Evolutionary conservation across 2,797 vertebrate genomes (phyloP), one percentile per base, ranked within the genome.

Genomic region (Neoniphon sammara): DNA sequence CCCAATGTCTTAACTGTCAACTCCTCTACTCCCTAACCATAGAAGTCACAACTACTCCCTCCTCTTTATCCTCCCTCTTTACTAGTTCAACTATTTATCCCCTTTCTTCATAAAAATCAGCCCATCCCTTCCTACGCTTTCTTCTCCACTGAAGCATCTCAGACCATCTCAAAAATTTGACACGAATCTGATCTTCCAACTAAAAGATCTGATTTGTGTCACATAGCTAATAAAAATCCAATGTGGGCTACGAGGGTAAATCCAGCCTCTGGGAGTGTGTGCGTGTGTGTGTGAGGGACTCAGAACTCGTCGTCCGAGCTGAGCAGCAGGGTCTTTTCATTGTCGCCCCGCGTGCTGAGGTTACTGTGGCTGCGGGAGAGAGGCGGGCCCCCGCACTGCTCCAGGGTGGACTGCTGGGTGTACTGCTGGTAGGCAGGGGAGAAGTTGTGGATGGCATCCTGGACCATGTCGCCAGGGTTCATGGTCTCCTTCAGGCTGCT

Each of bases 351-450:
- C 69, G 94, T 85, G 1, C 95, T 95, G 0, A 96, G 85, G 85
- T 94, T 94, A 83, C 96, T 97, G 91, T 97, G 98, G 84, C 96
- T 96, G 62, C 96, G 97, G 0, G 97, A 96, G 36, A 97, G 92
- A 2, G 95, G 63, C 0, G 96, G 96, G 0, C 96, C 94, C 7
- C 90, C 91, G 0, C 89, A 63, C 36, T 91, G 91, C 90, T 99
- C 98, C 91, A 99, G 92, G 0, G 97, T 99, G 10, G 98, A 97
- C 94, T 99, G 98, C 86, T 99, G 98, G 0, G 98, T 99, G 91
- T 99, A 99, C 94, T 99, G 97, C 94, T 99, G 98, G 93, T 99
- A 99, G 44, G 98, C 98, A 0, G 98, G 98, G 1, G 98, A 99
- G 94, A 99, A 99, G 92, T 99, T 99, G 70, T 99, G 98, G 92